These are phyloP conservation scores for Stictocephala bisonia DNA, from an alignment of 2,888 invertebrate species.

Conservation along the genomic window DNA sequence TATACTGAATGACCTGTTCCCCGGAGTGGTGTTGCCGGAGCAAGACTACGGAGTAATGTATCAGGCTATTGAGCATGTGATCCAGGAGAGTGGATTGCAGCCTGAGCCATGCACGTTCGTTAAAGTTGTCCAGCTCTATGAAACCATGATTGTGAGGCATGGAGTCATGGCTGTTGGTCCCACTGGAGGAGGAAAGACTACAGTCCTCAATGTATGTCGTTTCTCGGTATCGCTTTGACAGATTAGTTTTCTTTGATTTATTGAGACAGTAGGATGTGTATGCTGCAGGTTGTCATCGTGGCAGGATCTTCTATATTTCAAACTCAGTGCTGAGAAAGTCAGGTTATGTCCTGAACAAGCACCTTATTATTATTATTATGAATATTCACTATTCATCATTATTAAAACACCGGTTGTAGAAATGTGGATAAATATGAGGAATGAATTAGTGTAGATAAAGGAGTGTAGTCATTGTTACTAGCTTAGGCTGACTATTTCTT, in stretches of 20 bases:
- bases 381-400: no score
- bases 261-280: neutral
- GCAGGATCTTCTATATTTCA: neutral
- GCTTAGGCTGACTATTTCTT: no score
- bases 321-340: no score
- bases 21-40: slow-evolving; percentile 81
- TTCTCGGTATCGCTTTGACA: no score
- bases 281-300: neutral
- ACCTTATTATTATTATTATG: no score
- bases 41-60: slow-evolving; percentile 84
- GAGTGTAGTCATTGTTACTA: no score
- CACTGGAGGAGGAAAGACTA: slow-evolving; percentile 88
- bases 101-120: slow-evolving; percentile 73
- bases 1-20: slow-evolving; percentile 90
- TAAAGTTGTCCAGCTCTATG: slow-evolving; percentile 87
- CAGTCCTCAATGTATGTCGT: slow-evolving; percentile 74
- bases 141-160: slow-evolving; percentile 91
- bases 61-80: slow-evolving; percentile 69
- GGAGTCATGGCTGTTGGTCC: slow-evolving; percentile 94
- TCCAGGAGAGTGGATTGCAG: slow-evolving; percentile 73
- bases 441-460: no score
- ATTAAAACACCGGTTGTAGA: no score
- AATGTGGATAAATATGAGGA: no score
- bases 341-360: no score
- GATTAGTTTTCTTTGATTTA: neutral